Evolutionary conservation across 1,140 invertebrate genomes (phyloP), one percentile per base, ranked within the genome.

Genomic region (Subanguina moxae): DNA sequence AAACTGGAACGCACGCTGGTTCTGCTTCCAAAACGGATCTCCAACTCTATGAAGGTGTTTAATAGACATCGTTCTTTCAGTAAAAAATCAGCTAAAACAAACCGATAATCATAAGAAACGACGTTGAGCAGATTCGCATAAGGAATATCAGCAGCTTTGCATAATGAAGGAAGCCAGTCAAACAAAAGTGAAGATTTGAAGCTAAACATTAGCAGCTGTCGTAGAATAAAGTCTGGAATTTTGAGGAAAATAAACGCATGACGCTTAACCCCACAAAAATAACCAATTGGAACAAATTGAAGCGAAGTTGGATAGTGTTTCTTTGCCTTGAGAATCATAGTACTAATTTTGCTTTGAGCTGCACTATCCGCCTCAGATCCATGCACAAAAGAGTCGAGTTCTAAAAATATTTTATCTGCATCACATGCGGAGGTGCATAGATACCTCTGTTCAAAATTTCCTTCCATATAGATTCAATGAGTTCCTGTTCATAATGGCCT

Each of bases 391-490:
- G 43, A 28, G 25, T 57, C 15, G 13, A 71, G 61, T 57, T 71
- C 57, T 70, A 17, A 46, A 66, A 66, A 30, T 42, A 59, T 9
- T 28, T 25, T 45, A n/a, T n/a, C n/a, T n/a, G n/a, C n/a, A n/a
- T 73, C 62, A 21, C 46, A 68, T 3, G 32, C 32, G 11, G 32
- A 5, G 3, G 3, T 11, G 3, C 30, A 65, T 28, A 15, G 78
- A 64, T 71, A 87, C 86, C 86, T 83, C 84, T 83, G 71, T 87
- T 84, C 67, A 87, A 83, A 32, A 88, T 87, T 64, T 83, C 83
- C 52, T 84, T 80, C 86, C 86, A 87, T 5, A 87, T 77, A 65
- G 83, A 82, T 75, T 87, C 85, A 59, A 88, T 84, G 7, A 86
- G 71, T 38, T 82, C 80, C 46, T 81, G 78, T 70, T 88, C 86